Conservation (phyloP, 2,113 vertebrate genomes). For the Cynopterus brachyotis region DNA sequence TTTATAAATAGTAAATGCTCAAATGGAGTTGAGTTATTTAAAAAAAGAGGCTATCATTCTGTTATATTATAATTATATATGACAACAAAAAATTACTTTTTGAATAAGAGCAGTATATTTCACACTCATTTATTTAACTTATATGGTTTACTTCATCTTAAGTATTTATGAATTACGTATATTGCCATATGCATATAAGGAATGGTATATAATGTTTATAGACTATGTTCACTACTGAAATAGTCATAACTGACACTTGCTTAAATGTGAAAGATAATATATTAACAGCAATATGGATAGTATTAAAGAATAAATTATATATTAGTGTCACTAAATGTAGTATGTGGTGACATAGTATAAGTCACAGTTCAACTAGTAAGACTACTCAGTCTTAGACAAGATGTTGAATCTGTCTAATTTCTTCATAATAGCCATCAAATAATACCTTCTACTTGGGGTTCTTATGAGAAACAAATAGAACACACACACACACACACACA, state of each 20-base stretch:
- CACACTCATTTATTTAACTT: not conserved
- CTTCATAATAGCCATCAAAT: not conserved
- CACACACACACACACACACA: accelerated
- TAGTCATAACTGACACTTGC: not conserved
- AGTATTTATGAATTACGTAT: not conserved
- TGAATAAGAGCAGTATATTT: not conserved
- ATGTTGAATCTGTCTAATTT: not conserved
- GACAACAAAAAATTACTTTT: not conserved
- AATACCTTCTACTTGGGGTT: not conserved
- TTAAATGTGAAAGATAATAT: not conserved
- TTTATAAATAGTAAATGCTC: not conserved
- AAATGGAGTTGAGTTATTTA: not conserved
- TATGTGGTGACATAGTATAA: not conserved
- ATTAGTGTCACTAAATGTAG: not conserved
- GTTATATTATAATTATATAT: not conserved
- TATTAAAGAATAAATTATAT: not conserved
- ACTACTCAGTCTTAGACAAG: not conserved
- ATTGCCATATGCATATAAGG: not conserved
- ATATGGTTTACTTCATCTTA: not conserved
- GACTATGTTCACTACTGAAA: not conserved
- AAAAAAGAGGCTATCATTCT: not conserved
- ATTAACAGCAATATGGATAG: not conserved
- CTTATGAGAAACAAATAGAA: not conserved
- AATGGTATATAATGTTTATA: not conserved
- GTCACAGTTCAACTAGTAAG: not conserved